A percentile compares a stretch with the other conserved stretches of the same genome.
phyloP scores from a whole-genome alignment of 2,797 vertebrate species.

The Chelidonichthys spinosus region DNA sequence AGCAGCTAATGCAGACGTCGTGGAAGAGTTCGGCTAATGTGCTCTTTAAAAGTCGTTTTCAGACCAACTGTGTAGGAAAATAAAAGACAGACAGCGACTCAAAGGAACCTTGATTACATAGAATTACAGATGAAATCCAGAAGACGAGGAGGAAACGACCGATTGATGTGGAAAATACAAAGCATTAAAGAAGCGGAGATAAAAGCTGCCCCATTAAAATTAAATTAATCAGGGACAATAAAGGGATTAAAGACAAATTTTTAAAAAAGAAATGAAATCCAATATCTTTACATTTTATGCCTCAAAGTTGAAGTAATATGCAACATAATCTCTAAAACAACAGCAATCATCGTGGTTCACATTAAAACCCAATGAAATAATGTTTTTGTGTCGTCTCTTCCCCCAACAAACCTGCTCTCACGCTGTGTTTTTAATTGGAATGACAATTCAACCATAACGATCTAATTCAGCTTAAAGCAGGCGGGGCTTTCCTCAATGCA shows the following conservation, averaged over 20 bases:
- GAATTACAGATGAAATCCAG: neutral
- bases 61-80: neutral
- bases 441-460: neutral
- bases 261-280: neutral
- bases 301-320: neutral
- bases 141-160: neutral
- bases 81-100: neutral
- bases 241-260: neutral
- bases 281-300: neutral
- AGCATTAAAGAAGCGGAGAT: neutral
- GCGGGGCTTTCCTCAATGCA: too few species aligned
- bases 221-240: neutral
- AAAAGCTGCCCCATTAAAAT: neutral
- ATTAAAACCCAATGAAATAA: neutral
- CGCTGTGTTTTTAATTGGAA: too few species aligned
- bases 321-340: constrained; percentile 3
- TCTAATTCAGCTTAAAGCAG: too few species aligned
- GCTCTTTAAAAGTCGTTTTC: constrained; percentile 6
- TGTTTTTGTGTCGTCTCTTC: neutral
- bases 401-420: neutral
- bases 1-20: constrained; percentile 32
- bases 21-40: constrained; percentile 23
- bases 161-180: neutral
- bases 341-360: neutral
- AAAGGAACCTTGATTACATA: neutral